These are phyloP conservation scores for Aspidiotus rigidus DNA, from an alignment of 2,888 invertebrate species.

Conservation along the genomic window DNA sequence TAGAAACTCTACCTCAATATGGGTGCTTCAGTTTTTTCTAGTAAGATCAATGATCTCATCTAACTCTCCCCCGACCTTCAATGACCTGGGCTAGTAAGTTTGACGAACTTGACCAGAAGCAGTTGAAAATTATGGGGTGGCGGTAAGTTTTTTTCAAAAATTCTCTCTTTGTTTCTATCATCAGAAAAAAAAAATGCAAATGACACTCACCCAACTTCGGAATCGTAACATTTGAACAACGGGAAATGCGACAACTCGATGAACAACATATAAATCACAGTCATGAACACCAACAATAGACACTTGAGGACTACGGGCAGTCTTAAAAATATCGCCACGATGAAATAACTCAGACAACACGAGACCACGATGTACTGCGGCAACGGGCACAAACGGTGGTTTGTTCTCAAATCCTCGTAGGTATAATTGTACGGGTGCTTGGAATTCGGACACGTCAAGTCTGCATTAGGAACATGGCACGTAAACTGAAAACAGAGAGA, in stretches of 20 bases:
- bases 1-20: too few species aligned
- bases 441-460: constrained; percentile 45
- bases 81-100: too few species aligned
- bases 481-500: constrained; percentile 50
- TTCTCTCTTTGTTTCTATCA: too few species aligned
- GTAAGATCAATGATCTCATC: too few species aligned
- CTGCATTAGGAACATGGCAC: constrained; percentile 49
- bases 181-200: background rate
- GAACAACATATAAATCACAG: constrained; percentile 66
- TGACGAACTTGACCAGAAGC: too few species aligned
- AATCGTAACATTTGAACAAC: constrained; percentile 73
- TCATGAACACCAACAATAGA: constrained; percentile 64
- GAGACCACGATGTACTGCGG: constrained; percentile 81
- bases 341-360: constrained; percentile 72
- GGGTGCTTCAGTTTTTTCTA: too few species aligned
- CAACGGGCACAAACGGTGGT: constrained; percentile 60
- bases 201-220: constrained; percentile 58
- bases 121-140: too few species aligned
- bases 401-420: background rate
- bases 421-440: constrained; percentile 21
- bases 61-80: too few species aligned
- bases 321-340: constrained; percentile 73
- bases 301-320: constrained; percentile 76
- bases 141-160: too few species aligned
- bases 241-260: constrained; percentile 71